Percentiles rank a stretch among this genome's conserved stretches.
Conservation (phyloP, 2,888 invertebrate species). For the Drosophila subquinaria region DNA sequence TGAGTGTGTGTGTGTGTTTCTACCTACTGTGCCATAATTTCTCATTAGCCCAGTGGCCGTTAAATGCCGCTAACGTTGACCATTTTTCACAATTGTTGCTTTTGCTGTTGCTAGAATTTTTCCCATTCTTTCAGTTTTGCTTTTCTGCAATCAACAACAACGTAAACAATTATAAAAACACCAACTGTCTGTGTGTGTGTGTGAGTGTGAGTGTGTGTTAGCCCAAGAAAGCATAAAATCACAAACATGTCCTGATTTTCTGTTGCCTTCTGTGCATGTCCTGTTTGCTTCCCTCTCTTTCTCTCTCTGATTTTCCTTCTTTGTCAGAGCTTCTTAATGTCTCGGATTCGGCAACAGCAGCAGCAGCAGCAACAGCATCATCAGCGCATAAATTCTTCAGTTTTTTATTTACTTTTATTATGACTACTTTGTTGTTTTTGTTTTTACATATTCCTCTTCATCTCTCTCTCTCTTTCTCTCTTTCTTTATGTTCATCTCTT, state of each 20-base stretch:
- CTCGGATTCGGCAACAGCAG: slow-evolving; percentile 25
- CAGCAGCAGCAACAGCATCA: not conserved
- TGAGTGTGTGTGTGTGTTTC: slow-evolving; percentile 19
- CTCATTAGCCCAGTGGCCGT: slow-evolving; percentile 84
- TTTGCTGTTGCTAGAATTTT: not conserved
- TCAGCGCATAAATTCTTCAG: slow-evolving; percentile 61
- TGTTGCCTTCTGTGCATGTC: slow-evolving; percentile 7
- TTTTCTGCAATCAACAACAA: slow-evolving; percentile 49
- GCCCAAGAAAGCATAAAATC: slow-evolving; percentile 50
- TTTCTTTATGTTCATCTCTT: not conserved
- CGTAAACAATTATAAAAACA: slow-evolving; percentile 56
- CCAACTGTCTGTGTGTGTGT: slow-evolving; percentile 23
- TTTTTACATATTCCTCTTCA: slow-evolving; percentile 36
- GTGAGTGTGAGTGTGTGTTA: slow-evolving; percentile 20
- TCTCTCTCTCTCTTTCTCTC: not conserved
- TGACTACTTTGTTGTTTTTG: slow-evolving; percentile 66
- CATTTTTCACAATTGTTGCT: slow-evolving; percentile 59
- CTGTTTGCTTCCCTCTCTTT: not conserved
- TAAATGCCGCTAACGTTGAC: slow-evolving; percentile 61
- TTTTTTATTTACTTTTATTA: slow-evolving; percentile 77
- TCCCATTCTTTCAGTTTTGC: not conserved
- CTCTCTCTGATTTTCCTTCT: slow-evolving; percentile 3
- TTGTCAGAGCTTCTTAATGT: slow-evolving; percentile 35
- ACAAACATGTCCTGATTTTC: slow-evolving; percentile 53
- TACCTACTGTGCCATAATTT: slow-evolving; percentile 78